Percentiles rank a stretch among this genome's conserved stretches.
phyloP scores from a whole-genome alignment of 2,797 vertebrate genomes.

The Pseudochaenichthys georgianus region DNA sequence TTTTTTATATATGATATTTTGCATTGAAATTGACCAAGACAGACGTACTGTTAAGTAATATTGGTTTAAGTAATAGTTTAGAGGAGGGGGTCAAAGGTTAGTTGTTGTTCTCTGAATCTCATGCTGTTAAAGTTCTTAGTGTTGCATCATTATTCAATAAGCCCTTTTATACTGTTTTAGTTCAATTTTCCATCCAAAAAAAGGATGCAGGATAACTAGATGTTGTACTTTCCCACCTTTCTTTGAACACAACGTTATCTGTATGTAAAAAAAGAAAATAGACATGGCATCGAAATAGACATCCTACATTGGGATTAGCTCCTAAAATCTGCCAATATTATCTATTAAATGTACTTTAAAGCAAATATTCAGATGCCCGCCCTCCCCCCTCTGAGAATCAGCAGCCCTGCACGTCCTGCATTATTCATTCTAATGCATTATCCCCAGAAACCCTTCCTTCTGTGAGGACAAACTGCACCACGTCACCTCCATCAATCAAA shows the following conservation, averaged over 20 bases:
- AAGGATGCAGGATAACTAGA: background rate
- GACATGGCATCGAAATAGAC: no score
- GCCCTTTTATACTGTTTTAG: no score
- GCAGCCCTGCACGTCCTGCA: background rate
- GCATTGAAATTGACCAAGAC: background rate
- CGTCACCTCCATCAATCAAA: conserved; percentile 27
- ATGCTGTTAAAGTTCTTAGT: no score
- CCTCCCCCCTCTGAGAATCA: background rate
- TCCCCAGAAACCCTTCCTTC: background rate
- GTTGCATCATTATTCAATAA: no score
- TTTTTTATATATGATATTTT: no score
- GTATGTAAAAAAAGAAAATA: background rate
- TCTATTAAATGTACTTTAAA: background rate
- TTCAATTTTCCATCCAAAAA: no score
- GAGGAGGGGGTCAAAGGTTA: no score
- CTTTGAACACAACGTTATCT: background rate
- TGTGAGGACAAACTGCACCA: conserved; percentile 14
- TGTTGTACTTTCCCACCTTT: background rate
- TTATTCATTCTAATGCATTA: background rate
- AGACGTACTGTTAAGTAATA: background rate
- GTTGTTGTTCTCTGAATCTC: no score
- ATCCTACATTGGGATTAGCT: background rate
- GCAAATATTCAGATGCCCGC: background rate
- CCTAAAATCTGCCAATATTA: background rate
- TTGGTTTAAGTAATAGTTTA: conserved; percentile 6